Evolutionary conservation across 2,888 invertebrate species (phyloP).

Genomic region (Stenolophus ochropezus): DNA sequence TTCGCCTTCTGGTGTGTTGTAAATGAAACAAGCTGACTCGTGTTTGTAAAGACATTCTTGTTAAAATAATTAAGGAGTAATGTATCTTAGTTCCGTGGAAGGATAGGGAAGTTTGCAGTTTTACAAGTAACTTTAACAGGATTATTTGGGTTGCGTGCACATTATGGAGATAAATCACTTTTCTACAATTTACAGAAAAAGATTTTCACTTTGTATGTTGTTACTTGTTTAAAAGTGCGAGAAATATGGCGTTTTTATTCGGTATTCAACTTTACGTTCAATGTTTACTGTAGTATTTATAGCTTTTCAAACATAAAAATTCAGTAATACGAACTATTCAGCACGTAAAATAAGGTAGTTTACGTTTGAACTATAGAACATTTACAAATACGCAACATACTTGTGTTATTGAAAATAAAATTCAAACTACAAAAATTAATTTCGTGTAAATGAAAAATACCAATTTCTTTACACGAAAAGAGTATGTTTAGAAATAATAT

Average conservation of each 20-base stretch:
- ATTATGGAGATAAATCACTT: conserved; percentile 11
- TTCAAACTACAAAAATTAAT: no score
- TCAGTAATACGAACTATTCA: neutral
- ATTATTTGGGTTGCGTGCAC: conserved; percentile 24
- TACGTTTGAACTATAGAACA: no score
- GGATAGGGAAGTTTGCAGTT: conserved; percentile 12
- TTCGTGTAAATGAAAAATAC: no score
- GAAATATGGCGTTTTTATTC: neutral
- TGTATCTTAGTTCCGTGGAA: conserved; percentile 21
- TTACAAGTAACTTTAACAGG: conserved; percentile 17
- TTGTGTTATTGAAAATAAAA: no score
- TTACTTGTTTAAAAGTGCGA: neutral
- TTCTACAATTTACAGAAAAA: neutral
- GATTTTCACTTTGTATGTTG: neutral
- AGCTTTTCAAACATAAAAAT: neutral
- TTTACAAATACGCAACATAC: no score
- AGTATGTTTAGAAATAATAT: no score
- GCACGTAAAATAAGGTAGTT: neutral
- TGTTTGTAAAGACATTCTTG: conserved; percentile 15
- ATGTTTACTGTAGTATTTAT: neutral
- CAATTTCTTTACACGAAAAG: no score
- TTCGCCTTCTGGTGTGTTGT: conserved; percentile 30
- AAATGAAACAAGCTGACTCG: conserved; percentile 28
- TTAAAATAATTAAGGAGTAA: conserved; percentile 32
- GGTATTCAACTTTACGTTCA: neutral